phyloP scores from a whole-genome alignment of 92 coral and sea anemone genomes.

The Diadumene lineata region DNA sequence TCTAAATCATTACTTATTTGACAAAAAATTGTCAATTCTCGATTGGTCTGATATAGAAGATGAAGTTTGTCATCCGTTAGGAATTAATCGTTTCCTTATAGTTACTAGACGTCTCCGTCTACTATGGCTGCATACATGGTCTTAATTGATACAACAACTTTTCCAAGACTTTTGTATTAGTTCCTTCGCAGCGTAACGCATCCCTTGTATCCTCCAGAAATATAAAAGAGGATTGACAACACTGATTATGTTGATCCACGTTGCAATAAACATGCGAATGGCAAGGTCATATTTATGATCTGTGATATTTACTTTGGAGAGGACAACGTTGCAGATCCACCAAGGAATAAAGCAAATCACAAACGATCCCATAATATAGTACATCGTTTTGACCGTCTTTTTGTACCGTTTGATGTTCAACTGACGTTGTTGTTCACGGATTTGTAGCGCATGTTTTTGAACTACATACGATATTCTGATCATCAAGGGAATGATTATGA shows the following conservation, averaged over 20 bases:
- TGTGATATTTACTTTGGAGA: not conserved
- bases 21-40: not conserved
- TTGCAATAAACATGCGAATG: not conserved
- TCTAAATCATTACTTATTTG: no score
- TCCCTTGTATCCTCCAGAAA: conserved; percentile 3
- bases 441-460: not conserved
- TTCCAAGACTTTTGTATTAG: not conserved
- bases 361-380: conserved; percentile 8
- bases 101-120: no score
- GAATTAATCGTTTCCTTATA: not conserved
- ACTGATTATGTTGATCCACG: not conserved
- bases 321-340: not conserved
- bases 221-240: not conserved
- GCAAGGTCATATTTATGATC: no score
- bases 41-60: not conserved
- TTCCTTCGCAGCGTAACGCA: not conserved
- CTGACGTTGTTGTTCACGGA: conserved; percentile 8
- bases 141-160: no score
- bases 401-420: conserved; percentile 11
- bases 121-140: no score
- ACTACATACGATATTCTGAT: not conserved
- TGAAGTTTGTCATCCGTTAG: not conserved
- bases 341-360: conserved; percentile 3
- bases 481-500: not conserved
- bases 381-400: conserved; percentile 21